Evolutionary conservation across 2,113 vertebrate genomes (phyloP), one percentile per base, ranked within the genome.

Genomic region (Pomatorhinus ruficollis): DNA sequence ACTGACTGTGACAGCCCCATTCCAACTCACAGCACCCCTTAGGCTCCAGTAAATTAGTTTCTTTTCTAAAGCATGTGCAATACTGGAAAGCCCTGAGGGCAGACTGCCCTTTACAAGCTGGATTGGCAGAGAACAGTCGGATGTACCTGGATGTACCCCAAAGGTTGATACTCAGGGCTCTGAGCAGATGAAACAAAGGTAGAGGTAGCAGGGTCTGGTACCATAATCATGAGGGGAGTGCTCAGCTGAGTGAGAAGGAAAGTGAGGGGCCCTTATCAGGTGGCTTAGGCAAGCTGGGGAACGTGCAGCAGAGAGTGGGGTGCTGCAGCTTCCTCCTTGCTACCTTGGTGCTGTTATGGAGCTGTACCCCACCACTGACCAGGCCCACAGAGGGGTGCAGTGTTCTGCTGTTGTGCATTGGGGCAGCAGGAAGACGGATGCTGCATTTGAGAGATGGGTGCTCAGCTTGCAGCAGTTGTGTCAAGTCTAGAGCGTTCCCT

Each of bases 281-380:
- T 71, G 49, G 13, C 47, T 79, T 72, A 22, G 44, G 33, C 53
- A 72, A 76, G 16, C 31, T 54, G 61, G n/a, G 28, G 42, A 75
- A 49, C 12, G 35, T 30, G 18, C 31, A 87, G 60, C 31, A 54
- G 54, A 61, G 37, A 42, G 5, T 40, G 22, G 33, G 6, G 15
- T 69, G 23, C 68, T 80, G 64, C 39, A 59, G 68, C 28, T 65
- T 59, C 50, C 37, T 30, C 2, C 37, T 53, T 7, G 1, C 5
- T 3, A 7, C 15, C 25, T 80, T 22, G 3, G 3, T 90, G 50
- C 42, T 77, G 15, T 57, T 47, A 1, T 11, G 7, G 45, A 77
- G 50, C 77, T 0, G 0, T 71, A 47, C 33, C 37, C 53, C n/a
- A 54, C 6, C 1, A 3, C 15, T 66, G 56, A 45, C 20, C 2